phyloP scores from a whole-genome alignment of 2,888 invertebrate species.

The Chrysomela aeneicollis region DNA sequence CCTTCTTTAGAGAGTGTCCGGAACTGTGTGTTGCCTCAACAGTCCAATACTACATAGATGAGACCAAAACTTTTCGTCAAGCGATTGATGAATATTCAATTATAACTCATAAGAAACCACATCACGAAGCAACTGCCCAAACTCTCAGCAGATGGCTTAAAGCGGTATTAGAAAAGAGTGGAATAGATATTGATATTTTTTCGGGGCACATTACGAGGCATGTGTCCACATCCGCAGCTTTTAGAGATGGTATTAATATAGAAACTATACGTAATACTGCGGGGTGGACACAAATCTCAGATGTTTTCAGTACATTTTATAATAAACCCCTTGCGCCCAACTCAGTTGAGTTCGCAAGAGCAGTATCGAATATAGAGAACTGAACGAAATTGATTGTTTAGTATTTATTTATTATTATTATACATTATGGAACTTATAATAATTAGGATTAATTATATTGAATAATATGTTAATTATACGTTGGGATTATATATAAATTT shows the following conservation, averaged over 20 bases:
- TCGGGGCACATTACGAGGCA: slow-evolving; percentile 29
- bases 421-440: neutral
- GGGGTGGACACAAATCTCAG: slow-evolving; percentile 28
- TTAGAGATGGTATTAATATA: slow-evolving; percentile 29
- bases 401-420: neutral
- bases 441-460: neutral
- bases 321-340: slow-evolving; percentile 27
- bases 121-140: slow-evolving; percentile 29
- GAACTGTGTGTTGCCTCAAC: slow-evolving; percentile 29
- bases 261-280: slow-evolving; percentile 33
- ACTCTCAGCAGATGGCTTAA: slow-evolving; percentile 35
- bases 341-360: slow-evolving; percentile 24
- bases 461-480: neutral
- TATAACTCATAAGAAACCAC: slow-evolving; percentile 31
- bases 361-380: slow-evolving; percentile 28
- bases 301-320: slow-evolving; percentile 31
- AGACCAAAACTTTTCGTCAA: slow-evolving; percentile 1
- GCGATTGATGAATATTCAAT: slow-evolving; percentile 6
- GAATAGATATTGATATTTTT: slow-evolving; percentile 28
- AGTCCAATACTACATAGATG: slow-evolving; percentile 5
- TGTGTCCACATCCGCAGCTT: slow-evolving; percentile 32
- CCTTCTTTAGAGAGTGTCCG: slow-evolving; percentile 20
- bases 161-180: slow-evolving; percentile 26
- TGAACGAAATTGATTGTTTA: neutral
- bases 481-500: neutral